phyloP scores from a whole-genome alignment of 2,113 vertebrate genomes.

The Rattus norvegicus region DNA sequence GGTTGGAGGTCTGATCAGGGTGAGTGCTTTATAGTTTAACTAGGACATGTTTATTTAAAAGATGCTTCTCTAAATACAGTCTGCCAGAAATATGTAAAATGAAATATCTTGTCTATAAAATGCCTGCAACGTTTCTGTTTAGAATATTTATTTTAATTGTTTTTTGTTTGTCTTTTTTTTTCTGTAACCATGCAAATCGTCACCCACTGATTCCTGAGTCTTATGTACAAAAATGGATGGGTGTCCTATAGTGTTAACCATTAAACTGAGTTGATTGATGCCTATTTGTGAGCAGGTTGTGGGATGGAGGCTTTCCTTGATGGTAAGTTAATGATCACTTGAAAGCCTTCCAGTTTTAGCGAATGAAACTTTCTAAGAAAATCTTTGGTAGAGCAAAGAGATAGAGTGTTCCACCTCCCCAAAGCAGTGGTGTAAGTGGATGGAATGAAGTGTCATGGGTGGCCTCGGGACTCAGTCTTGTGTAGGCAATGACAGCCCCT shows the following conservation, averaged over 20 bases:
- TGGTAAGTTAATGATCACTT: neutral
- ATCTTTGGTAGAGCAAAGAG: neutral
- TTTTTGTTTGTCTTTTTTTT: neutral
- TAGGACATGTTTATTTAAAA: neutral
- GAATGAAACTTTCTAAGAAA: neutral
- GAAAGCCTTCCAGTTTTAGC: constrained; percentile 18
- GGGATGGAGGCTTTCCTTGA: neutral
- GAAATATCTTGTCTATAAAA: neutral
- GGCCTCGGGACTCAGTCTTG: neutral
- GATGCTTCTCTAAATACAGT: neutral
- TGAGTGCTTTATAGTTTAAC: neutral
- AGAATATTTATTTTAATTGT: neutral
- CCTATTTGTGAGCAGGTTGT: neutral
- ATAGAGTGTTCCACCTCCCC: neutral
- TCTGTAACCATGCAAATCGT: neutral
- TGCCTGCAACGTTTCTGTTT: neutral
- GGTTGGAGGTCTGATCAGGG: too few species aligned
- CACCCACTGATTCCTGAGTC: neutral
- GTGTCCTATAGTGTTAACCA: neutral
- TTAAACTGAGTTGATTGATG: neutral
- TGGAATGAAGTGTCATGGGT: neutral
- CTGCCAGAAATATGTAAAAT: neutral
- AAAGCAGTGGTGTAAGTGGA: neutral
- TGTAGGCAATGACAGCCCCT: neutral
- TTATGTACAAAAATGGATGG: neutral